Base-by-base conservation (phyloP, 2,113 vertebrate genomes). In the Anoura caudifer region DNA sequence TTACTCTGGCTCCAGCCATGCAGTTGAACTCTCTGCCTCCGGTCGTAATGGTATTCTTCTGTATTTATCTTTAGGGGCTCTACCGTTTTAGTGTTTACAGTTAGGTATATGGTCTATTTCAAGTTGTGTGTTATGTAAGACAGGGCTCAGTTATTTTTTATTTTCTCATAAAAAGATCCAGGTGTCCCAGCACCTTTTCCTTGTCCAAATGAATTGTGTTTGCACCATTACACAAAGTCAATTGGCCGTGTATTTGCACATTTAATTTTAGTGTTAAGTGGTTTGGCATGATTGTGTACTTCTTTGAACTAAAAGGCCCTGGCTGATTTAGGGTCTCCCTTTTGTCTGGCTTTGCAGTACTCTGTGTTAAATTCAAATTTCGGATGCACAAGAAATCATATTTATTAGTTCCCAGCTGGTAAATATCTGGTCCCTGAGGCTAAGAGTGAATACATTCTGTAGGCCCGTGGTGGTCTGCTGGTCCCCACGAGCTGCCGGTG, bases 181-280 rank as follows among this genome's bases (percentile, higher is more conserved):
- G 63, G 24, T 67, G 4, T 70, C 61, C 3, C 5, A 82, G 45
- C 9, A 41, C 59, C 10, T 54, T 77, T 89, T 70, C 61, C 45
- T 45, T 70, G 54, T n/a, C n/a, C 84, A 90, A 69, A 54, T 50
- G 3, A 80, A n/a, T 70, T n/a, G 1, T 38, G 22, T 56, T 63
- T 75, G 4, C 13, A 54, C 33, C 22, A 45, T 54, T 36, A 52
- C 83, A 52, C 59, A 77, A 47, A 54, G 61, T n/a, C 20, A 76
- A 15, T 43, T 43, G 56, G 75, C 28, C 20, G 28, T 76, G 5
- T 65, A 26, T n/a, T 67, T 77, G 36, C 15, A 38, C 54, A 61
- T 75, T 96, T 90, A 43, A 75, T 67, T 80, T 85, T 67, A 65
- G 69, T 91, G 93, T 95, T 87, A 90, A 70, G 14, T 65, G 16